phyloP scores from a whole-genome alignment of 2,888 invertebrate genomes.

The Parnassius glacialis region DNA sequence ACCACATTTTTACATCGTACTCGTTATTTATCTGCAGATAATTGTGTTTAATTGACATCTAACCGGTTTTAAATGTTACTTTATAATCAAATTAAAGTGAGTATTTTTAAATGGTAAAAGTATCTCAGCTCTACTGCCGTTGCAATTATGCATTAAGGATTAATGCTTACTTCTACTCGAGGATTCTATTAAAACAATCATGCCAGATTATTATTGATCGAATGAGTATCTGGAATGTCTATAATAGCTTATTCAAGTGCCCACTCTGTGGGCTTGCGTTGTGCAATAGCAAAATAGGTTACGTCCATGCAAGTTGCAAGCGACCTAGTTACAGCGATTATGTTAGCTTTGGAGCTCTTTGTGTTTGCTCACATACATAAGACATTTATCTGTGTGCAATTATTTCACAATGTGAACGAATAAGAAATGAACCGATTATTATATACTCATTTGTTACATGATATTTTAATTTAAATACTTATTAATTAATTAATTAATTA shows the following conservation, averaged over 20 bases:
- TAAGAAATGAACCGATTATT: too few relatives aligned
- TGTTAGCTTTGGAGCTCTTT: conserved; percentile 45
- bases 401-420: conserved; percentile 23
- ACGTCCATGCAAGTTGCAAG: conserved; percentile 51
- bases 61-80: conserved; percentile 14
- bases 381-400: conserved; percentile 30
- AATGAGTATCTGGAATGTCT: conserved; percentile 49
- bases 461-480: too few relatives aligned
- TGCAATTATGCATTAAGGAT: conserved; percentile 12
- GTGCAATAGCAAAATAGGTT: conserved; percentile 64
- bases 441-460: too few relatives aligned
- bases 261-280: conserved; percentile 48
- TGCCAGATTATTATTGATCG: conserved; percentile 49
- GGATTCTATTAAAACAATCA: conserved; percentile 29
- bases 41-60: conserved; percentile 16
- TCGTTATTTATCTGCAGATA: conserved; percentile 28
- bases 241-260: conserved; percentile 47
- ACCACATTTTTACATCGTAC: conserved; percentile 27
- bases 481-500: too few relatives aligned
- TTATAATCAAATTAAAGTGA: conserved; percentile 23
- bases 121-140: background rate
- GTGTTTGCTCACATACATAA: conserved; percentile 34
- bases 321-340: conserved; percentile 53
- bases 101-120: conserved; percentile 1
- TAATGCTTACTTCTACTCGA: conserved; percentile 18